Evolutionary conservation across 2,797 vertebrate genomes (phyloP).

Genomic region (Falco naumanni): DNA sequence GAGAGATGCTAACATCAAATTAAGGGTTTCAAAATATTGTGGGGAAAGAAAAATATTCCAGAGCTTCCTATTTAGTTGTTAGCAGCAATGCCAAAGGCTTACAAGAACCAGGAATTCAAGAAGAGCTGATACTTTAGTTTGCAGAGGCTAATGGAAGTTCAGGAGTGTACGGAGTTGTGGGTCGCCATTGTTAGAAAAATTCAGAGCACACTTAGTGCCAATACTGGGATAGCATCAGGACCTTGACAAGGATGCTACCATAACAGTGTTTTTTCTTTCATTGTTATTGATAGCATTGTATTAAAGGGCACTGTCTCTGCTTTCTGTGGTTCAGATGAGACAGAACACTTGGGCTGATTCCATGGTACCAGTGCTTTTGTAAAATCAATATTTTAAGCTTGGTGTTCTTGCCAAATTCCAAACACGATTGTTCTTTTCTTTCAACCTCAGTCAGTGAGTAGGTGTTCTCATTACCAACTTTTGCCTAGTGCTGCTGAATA

Average conservation of each 20-base stretch:
- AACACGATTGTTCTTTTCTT: neutral
- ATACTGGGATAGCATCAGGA: neutral
- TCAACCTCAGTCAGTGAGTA: neutral
- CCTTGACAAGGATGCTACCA: neutral
- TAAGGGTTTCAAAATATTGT: neutral
- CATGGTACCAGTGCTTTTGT: neutral
- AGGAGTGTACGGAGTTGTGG: rapidly evolving
- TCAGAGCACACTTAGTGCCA: neutral
- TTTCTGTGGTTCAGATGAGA: neutral
- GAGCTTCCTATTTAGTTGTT: neutral
- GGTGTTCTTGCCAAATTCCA: neutral
- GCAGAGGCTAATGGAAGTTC: neutral
- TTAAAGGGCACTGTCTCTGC: neutral
- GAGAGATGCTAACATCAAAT: neutral
- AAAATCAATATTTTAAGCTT: neutral
- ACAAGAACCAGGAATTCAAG: neutral
- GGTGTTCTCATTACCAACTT: neutral
- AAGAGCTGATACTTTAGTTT: neutral
- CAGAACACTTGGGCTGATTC: neutral
- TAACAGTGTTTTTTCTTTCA: neutral
- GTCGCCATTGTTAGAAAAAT: neutral
- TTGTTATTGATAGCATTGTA: neutral
- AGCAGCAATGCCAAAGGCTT: neutral
- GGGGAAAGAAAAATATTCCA: neutral
- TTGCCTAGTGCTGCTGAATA: neutral